phyloP scores from a whole-genome alignment of 2,797 vertebrate species.

The Anisognathus igniventris region DNA sequence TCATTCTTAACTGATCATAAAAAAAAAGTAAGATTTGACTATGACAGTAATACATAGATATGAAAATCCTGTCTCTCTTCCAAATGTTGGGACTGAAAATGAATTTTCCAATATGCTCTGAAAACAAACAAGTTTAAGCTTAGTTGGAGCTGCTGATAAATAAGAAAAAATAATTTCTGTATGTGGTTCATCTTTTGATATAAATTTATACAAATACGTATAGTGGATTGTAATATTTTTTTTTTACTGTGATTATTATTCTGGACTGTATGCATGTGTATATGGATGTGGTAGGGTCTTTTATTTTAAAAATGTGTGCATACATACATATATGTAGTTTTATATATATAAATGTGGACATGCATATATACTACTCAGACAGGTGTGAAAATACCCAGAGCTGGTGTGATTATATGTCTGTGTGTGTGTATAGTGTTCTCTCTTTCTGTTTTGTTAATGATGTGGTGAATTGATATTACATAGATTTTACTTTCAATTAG shows the following conservation, averaged over 20 bases:
- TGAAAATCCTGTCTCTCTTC: neutral
- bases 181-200: neutral
- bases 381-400: neutral
- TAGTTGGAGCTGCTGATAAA: neutral
- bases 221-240: neutral
- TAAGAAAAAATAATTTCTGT: neutral
- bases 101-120: neutral
- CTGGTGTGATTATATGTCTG: neutral
- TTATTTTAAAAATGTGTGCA: neutral
- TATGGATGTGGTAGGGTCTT: neutral
- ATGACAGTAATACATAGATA: neutral
- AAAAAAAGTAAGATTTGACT: neutral
- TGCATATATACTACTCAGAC: neutral
- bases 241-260: neutral
- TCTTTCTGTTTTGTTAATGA: neutral
- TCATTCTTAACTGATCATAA: neutral
- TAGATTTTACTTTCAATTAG: neutral
- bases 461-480: neutral
- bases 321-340: neutral
- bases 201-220: neutral
- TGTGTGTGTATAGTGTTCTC: neutral
- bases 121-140: neutral
- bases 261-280: neutral
- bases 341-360: rapidly evolving
- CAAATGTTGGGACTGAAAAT: neutral